Percentiles rank a stretch among this genome's conserved stretches.
These are phyloP conservation scores for Nasalis larvatus DNA, from an alignment of 2,113 vertebrate genomes.

Conservation along the genomic window DNA sequence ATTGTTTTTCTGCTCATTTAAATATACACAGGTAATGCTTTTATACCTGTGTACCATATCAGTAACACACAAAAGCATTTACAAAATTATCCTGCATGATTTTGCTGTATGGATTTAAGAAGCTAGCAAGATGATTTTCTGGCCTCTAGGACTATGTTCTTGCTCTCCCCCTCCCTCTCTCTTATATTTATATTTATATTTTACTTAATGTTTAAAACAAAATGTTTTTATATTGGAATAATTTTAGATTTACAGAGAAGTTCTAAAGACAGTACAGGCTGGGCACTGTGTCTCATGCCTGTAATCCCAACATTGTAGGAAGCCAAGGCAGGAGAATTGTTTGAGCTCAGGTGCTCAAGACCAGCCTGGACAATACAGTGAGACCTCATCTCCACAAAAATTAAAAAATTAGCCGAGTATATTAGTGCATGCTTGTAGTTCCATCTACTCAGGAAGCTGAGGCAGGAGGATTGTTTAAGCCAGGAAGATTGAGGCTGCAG, in stretches of 20 bases:
- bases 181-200: neutral
- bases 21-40: neutral
- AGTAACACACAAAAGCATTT: neutral
- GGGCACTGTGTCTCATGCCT: too few species aligned
- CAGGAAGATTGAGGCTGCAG: too few species aligned
- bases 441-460: too few species aligned
- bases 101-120: neutral
- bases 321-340: too few species aligned
- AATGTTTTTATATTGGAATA: neutral
- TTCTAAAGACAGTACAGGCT: neutral
- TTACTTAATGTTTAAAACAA: conserved; percentile 22
- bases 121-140: neutral
- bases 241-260: neutral
- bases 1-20: conserved; percentile 10
- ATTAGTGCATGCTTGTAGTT: too few species aligned
- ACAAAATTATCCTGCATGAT: neutral
- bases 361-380: too few species aligned
- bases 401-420: too few species aligned
- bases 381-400: too few species aligned
- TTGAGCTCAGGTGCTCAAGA: too few species aligned
- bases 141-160: neutral
- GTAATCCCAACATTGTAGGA: too few species aligned
- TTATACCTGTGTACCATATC: neutral
- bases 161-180: neutral
- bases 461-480: too few species aligned